A percentile compares a stretch with the other conserved stretches of the same genome.
Evolutionary conservation across 2,888 invertebrate species (phyloP).

Genomic region (Spisula subtruncata): DNA sequence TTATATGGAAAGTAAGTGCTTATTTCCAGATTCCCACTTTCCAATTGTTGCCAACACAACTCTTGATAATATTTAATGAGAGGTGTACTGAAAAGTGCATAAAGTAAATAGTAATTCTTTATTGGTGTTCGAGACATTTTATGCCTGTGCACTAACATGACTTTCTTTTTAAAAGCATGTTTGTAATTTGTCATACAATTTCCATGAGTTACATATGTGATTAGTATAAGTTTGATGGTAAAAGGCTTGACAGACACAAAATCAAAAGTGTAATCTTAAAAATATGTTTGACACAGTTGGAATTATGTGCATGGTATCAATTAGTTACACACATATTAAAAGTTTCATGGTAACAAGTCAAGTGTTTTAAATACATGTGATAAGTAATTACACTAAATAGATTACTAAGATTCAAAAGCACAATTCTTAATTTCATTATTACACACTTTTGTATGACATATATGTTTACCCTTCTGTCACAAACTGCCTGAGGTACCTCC

Average conservation of each 20-base stretch:
- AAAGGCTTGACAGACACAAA: too few relatives aligned
- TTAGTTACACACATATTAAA: not conserved
- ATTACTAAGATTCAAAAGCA: not conserved
- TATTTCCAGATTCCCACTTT: not conserved
- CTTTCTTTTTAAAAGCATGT: too few relatives aligned
- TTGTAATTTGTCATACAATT: too few relatives aligned
- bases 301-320: not conserved
- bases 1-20: not conserved
- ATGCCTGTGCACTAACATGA: too few relatives aligned
- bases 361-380: not conserved
- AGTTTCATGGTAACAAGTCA: not conserved
- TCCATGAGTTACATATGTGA: too few relatives aligned
- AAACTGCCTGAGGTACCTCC: constrained; percentile 16
- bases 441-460: not conserved
- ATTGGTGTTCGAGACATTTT: not conserved
- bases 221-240: too few relatives aligned
- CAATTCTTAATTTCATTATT: not conserved
- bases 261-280: too few relatives aligned
- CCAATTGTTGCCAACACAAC: not conserved
- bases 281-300: too few relatives aligned
- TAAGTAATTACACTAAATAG: not conserved
- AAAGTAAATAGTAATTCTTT: not conserved
- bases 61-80: not conserved
- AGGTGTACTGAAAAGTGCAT: not conserved
- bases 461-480: constrained; percentile 12